phyloP scores from a whole-genome alignment of 2,797 vertebrate genomes.

The Urophycis tenuis region DNA sequence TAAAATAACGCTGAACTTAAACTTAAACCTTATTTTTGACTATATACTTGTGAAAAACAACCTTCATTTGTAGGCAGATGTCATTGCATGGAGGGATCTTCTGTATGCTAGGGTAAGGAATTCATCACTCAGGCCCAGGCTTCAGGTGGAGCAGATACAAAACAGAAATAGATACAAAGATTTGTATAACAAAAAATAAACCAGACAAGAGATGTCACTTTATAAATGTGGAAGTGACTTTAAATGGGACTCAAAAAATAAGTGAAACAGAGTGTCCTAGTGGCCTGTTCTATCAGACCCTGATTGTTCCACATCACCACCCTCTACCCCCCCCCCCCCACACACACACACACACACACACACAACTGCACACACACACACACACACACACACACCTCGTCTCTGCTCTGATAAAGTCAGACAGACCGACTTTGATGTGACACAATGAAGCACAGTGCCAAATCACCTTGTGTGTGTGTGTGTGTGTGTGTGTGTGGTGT shows the following conservation, averaged over 20 bases:
- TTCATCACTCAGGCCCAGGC: not conserved
- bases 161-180: not conserved
- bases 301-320: not conserved
- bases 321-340: not conserved
- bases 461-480: conserved; percentile 25
- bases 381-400: not conserved
- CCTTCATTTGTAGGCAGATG: not conserved
- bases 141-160: not conserved
- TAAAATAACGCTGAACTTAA: not conserved
- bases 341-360: too few relatives aligned
- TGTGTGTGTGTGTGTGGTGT: conserved; percentile 13
- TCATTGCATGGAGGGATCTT: not conserved
- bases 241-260: not conserved
- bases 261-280: not conserved
- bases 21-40: not conserved
- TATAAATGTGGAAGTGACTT: not conserved
- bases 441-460: conserved; percentile 39
- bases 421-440: conserved; percentile 32
- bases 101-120: not conserved
- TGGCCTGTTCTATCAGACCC: not conserved
- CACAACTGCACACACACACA: too few relatives aligned
- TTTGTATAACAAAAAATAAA: not conserved
- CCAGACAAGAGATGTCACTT: not conserved
- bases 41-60: too few relatives aligned
- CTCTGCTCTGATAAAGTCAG: not conserved